Evolutionary conservation across 2,113 vertebrate genomes (phyloP), one percentile per base, ranked within the genome.

Genomic region (Nesogale talazaci): DNA sequence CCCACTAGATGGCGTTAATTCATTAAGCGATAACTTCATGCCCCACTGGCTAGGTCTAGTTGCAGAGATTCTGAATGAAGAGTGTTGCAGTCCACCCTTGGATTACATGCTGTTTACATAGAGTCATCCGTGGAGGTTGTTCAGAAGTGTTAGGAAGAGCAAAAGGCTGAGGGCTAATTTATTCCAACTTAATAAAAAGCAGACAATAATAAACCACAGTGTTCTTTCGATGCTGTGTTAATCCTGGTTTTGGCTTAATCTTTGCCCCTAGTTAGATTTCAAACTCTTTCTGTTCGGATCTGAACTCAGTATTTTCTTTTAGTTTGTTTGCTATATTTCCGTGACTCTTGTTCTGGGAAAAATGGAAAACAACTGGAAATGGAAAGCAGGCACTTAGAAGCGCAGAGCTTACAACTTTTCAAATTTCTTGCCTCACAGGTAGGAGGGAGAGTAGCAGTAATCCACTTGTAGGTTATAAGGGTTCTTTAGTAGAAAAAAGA

Each of bases 1-100:
- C 76, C 98, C 98, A 92, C 98, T 98, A 98, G 98, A 89, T 98
- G 98, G 98, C 98, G 96, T 94, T 88, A 91, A 94, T 92, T 97
- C 91, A 95, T 95, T 95, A 97, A 97, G 65, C 72, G 86, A 95
- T 90, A 69, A 56, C 93, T 96, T 88, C 34, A 56, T 65, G 34
- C 56, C 93, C 78, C 87, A 22, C 86, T 25, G 61, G 27, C 46
- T 61, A 87, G 75, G 70, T 42, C 27, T 57, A n/a, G 25, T 14
- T 31, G 46, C 40, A 25, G 79, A 86, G 82, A 79, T 88, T 20
- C 46, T 42, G 36, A 85, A 15, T 67, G 38, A 46, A 40, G 23
- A 67, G 31, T 27, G 19, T 65, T 36, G 15, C 40, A 19, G 42
- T 34, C 23, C 31, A 25, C 25, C 40, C 61, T 80, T 22, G 56